Evolutionary conservation across 1,140 invertebrate species (phyloP).

Genomic region (Cherax destructor): DNA sequence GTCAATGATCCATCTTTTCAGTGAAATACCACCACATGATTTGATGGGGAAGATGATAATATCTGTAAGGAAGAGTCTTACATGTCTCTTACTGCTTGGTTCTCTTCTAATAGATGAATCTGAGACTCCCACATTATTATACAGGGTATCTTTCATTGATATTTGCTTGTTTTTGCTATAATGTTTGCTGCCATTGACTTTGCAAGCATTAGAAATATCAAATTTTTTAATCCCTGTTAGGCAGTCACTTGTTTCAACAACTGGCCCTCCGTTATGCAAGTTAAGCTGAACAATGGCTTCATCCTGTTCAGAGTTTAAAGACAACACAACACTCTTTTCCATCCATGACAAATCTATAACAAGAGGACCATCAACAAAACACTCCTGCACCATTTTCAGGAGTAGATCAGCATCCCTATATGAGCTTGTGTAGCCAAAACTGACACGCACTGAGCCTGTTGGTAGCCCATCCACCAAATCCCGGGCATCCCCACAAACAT

Average conservation of each 20-base stretch:
- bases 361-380: constrained; percentile 74
- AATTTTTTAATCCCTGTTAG: neutral
- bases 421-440: constrained; percentile 94
- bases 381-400: constrained; percentile 84
- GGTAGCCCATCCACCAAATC: constrained; percentile 93
- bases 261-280: neutral
- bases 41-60: constrained; percentile 95
- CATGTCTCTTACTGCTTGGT: neutral
- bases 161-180: neutral
- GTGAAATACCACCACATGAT: constrained; percentile 87
- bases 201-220: neutral
- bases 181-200: neutral
- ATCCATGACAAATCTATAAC: constrained; percentile 56
- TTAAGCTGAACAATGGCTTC: neutral
- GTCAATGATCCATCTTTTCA: constrained; percentile 83
- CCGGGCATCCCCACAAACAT: constrained; percentile 92
- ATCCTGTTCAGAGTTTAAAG: neutral
- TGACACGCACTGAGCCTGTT: constrained; percentile 93
- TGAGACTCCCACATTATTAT: neutral
- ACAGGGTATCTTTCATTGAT: neutral
- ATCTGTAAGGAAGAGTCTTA: constrained; percentile 75
- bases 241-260: neutral
- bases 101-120: neutral
- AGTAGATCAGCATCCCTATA: constrained; percentile 84
- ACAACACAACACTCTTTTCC: constrained; percentile 73